Conservation (phyloP, 2,888 invertebrate species). For the Chrysina gloriosa region DNA sequence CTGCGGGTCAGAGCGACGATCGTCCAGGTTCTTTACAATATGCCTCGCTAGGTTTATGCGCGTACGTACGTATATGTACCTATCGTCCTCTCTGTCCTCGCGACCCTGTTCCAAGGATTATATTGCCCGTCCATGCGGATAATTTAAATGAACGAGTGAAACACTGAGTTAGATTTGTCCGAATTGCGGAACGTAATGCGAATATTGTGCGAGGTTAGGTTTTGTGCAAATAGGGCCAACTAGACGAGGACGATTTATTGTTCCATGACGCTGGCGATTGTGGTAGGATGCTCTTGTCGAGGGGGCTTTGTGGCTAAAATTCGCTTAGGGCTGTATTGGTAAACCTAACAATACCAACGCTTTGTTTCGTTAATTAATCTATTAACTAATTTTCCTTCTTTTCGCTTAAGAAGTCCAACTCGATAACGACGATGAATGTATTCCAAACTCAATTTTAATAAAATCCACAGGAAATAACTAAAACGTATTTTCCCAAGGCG, state of each 20-base stretch:
- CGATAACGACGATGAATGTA: too few relatives aligned
- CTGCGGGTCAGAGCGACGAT: constrained; percentile 16
- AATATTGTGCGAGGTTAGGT: neutral
- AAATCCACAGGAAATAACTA: too few relatives aligned
- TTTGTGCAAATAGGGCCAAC: neutral
- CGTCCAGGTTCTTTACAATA: constrained; percentile 2
- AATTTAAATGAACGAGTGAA: constrained; percentile 19
- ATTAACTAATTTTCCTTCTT: too few relatives aligned
- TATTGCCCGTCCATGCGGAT: constrained; percentile 4
- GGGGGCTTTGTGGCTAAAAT: neutral
- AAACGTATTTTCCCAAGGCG: too few relatives aligned
- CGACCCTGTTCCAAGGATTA: neutral
- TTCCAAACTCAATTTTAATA: too few relatives aligned
- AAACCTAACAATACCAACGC: too few relatives aligned
- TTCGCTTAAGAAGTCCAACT: too few relatives aligned
- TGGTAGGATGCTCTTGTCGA: neutral
- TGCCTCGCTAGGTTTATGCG: neutral
- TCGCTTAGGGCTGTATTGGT: neutral
- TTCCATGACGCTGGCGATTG: neutral
- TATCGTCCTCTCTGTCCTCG: neutral
- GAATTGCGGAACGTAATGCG: neutral
- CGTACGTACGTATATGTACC: neutral
- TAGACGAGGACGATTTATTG: neutral
- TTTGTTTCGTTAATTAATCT: too few relatives aligned
- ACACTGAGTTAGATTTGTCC: neutral